Evolutionary conservation across 2,797 vertebrate genomes (phyloP).

Genomic region (Brotogeris chrysoptera): DNA sequence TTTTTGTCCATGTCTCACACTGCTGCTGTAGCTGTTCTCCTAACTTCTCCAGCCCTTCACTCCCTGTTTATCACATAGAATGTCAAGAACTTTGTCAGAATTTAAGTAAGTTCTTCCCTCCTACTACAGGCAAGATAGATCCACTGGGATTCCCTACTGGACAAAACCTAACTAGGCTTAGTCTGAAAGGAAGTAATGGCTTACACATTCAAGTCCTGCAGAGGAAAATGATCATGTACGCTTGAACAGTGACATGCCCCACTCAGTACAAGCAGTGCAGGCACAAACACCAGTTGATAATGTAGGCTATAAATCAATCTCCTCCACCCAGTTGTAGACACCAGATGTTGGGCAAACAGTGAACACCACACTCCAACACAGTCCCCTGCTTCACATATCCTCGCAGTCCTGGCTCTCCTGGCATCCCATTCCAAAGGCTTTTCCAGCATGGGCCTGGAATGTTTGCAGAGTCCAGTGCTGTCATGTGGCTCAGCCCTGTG

Average conservation of each 20-base stretch:
- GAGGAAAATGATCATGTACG: fast-evolving
- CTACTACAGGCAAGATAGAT: not conserved
- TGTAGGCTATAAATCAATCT: not conserved
- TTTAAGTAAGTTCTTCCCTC: not conserved
- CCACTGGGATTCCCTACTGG: not conserved
- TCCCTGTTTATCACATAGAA: not conserved
- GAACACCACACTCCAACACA: not conserved
- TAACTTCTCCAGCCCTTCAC: not conserved
- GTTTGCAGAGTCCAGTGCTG: not conserved
- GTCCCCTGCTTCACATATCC: not conserved
- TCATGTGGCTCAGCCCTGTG: not conserved
- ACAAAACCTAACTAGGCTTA: not conserved
- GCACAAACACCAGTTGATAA: not conserved
- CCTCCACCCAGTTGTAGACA: not conserved
- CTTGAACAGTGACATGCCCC: not conserved
- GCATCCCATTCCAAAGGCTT: not conserved
- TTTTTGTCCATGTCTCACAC: not conserved
- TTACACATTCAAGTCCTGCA: not conserved
- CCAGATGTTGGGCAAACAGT: not conserved
- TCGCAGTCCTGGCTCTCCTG: not conserved
- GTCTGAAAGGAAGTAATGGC: not conserved
- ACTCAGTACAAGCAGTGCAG: not conserved
- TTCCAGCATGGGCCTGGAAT: not conserved
- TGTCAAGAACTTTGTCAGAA: not conserved
- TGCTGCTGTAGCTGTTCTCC: not conserved